A percentile compares a stretch with the other conserved stretches of the same genome.
Evolutionary conservation across 2,888 invertebrate genomes (phyloP).

Genomic region (Dexiosoma caninum): DNA sequence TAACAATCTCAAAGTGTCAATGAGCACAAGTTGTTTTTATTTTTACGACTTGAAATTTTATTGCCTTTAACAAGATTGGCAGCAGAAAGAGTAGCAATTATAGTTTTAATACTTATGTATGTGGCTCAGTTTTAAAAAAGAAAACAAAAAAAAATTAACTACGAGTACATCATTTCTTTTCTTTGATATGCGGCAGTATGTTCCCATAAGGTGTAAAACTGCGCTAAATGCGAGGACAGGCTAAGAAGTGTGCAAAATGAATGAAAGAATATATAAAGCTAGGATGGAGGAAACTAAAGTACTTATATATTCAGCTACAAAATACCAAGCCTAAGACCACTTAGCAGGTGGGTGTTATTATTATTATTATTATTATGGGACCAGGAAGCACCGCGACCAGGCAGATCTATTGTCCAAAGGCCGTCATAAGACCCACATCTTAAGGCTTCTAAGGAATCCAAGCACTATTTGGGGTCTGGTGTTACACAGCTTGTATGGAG

Average conservation of each 20-base stretch:
- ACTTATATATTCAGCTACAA: too few relatives aligned
- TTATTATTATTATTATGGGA: too few relatives aligned
- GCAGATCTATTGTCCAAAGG: too few relatives aligned
- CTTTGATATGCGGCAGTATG: not conserved
- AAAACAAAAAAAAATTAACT: not conserved
- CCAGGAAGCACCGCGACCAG: too few relatives aligned
- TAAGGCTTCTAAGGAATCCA: too few relatives aligned
- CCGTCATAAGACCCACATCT: too few relatives aligned
- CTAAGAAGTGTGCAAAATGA: not conserved
- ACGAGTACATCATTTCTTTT: slow-evolving; percentile 8
- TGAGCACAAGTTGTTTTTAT: slow-evolving; percentile 36
- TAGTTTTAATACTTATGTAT: slow-evolving; percentile 28
- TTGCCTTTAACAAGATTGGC: slow-evolving; percentile 26
- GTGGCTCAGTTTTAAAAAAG: slow-evolving; percentile 15
- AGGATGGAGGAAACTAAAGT: too few relatives aligned
- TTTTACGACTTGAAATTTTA: slow-evolving; percentile 11
- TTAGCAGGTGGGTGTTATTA: too few relatives aligned
- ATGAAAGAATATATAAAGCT: too few relatives aligned
- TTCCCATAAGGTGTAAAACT: slow-evolving; percentile 24
- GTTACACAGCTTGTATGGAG: too few relatives aligned
- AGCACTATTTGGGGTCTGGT: too few relatives aligned
- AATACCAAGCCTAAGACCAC: too few relatives aligned
- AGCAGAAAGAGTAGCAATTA: slow-evolving; percentile 27
- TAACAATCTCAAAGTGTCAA: slow-evolving; percentile 57
- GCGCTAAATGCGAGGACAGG: not conserved